These are phyloP conservation scores for Anthrax anthrax DNA, from an alignment of 2,888 invertebrate genomes.

Conservation along the genomic window DNA sequence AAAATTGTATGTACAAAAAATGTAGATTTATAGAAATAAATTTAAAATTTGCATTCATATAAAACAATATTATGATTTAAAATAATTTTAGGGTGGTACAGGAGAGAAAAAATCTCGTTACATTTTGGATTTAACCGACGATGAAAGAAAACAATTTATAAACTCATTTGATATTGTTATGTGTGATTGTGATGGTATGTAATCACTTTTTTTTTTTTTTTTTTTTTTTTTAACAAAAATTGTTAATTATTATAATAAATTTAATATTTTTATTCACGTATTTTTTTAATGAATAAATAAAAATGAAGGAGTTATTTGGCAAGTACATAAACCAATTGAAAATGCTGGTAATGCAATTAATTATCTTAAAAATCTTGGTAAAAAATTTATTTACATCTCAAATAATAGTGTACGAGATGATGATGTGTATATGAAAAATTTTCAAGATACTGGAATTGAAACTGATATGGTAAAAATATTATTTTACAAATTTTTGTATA, in stretches of 20 bases:
- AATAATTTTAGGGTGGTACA: too few relatives aligned
- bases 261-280: neutral
- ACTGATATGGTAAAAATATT: conserved; percentile 14
- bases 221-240: too few relatives aligned
- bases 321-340: conserved; percentile 20
- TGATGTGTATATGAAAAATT: conserved; percentile 19
- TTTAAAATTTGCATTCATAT: too few relatives aligned
- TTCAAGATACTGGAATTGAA: conserved; percentile 19
- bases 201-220: neutral
- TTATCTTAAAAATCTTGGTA: conserved; percentile 30
- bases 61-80: too few relatives aligned
- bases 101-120: conserved; percentile 12
- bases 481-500: neutral
- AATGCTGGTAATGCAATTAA: conserved; percentile 24
- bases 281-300: neutral
- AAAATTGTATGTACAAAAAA: too few relatives aligned
- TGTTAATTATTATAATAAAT: too few relatives aligned
- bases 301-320: conserved; percentile 36
- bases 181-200: conserved; percentile 44
- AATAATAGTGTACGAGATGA: conserved; percentile 31
- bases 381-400: conserved; percentile 30
- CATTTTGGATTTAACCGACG: conserved; percentile 20
- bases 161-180: conserved; percentile 40
- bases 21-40: too few relatives aligned
- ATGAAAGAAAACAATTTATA: conserved; percentile 29